phyloP scores from a whole-genome alignment of 2,113 vertebrate genomes.

The Hemiscyllium ocellatum region DNA sequence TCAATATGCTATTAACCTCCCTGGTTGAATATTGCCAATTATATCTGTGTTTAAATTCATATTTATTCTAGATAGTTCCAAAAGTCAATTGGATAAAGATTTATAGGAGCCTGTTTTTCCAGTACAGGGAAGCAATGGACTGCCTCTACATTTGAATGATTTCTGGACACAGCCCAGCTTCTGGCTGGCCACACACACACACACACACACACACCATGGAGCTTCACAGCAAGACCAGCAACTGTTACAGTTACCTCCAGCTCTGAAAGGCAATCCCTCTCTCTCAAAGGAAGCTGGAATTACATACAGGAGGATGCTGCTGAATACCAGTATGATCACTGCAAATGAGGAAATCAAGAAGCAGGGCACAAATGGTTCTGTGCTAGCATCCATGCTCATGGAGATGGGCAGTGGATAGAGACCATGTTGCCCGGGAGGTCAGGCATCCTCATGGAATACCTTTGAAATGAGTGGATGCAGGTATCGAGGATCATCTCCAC shows the following conservation, averaged over 20 bases:
- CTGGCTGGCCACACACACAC: not conserved
- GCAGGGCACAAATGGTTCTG: not conserved
- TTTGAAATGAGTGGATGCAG: not conserved
- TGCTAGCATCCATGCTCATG: not conserved
- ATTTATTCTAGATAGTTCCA: not conserved
- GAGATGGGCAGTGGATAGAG: not conserved
- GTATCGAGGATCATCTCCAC: not conserved
- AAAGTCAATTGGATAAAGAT: not conserved
- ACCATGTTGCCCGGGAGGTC: not conserved
- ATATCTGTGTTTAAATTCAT: not conserved
- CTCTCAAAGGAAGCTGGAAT: not conserved
- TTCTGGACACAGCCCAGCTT: not conserved
- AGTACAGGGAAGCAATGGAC: not conserved
- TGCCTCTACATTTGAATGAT: not conserved
- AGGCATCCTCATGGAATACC: not conserved
- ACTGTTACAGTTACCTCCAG: not conserved
- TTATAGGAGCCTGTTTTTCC: not conserved
- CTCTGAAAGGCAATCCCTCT: not conserved
- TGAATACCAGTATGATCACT: not conserved
- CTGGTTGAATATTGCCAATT: too few relatives aligned
- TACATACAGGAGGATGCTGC: not conserved
- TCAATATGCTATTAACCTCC: too few relatives aligned
- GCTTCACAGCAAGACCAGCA: not conserved
- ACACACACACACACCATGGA: not conserved
- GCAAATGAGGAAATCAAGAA: not conserved